phyloP scores from a whole-genome alignment of 2,113 vertebrate species.

The Hydrochoerus hydrochaeris region DNA sequence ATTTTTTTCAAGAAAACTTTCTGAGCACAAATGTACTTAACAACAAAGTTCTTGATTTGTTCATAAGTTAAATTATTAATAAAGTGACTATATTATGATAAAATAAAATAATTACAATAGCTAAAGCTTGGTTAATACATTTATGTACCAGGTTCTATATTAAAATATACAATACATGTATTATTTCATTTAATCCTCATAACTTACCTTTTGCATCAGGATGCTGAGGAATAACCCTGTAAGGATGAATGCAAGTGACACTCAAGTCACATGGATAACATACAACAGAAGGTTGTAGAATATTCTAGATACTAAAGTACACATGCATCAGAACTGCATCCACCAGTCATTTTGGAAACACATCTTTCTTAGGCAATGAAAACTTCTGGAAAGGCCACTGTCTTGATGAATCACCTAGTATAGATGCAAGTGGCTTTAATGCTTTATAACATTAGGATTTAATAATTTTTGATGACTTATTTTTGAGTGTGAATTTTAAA shows the following conservation, averaged over 20 bases:
- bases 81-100: not conserved
- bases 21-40: not conserved
- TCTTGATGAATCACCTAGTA: not conserved
- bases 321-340: not conserved
- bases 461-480: not conserved
- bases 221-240: not conserved
- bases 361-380: not conserved
- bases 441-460: not conserved
- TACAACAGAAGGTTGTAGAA: not conserved
- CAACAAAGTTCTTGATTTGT: conserved; percentile 35
- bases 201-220: not conserved
- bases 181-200: not conserved
- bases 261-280: not conserved
- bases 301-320: not conserved
- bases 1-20: conserved; percentile 44
- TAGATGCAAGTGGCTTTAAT: not conserved
- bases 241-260: not conserved
- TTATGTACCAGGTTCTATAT: not conserved
- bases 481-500: not conserved
- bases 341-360: not conserved
- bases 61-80: not conserved
- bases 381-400: not conserved
- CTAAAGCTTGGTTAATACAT: not conserved
- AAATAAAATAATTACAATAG: conserved; percentile 1
- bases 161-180: not conserved